These are phyloP conservation scores for Pectinophora gossypiella DNA, from an alignment of 1,140 invertebrate genomes.

Conservation along the genomic window DNA sequence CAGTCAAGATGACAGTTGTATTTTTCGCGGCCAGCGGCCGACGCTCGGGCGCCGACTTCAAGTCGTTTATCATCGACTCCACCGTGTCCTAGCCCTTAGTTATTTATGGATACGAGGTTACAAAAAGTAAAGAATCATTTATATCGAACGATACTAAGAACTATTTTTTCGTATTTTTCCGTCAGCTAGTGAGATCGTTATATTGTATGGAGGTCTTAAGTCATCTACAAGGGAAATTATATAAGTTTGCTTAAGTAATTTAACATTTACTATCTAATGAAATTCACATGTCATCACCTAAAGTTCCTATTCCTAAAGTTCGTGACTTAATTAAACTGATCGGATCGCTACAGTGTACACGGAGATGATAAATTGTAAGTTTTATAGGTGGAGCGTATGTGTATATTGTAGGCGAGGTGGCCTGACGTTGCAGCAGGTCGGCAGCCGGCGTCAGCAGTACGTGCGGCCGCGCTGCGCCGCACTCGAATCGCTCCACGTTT, in stretches of 20 bases:
- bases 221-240: too few relatives aligned
- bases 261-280: too few relatives aligned
- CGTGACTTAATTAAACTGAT: too few relatives aligned
- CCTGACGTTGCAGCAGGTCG: slow-evolving; percentile 35
- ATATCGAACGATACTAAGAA: slow-evolving; percentile 19
- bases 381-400: not conserved
- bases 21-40: slow-evolving; percentile 69
- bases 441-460: slow-evolving; percentile 59
- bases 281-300: too few relatives aligned
- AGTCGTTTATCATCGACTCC: slow-evolving; percentile 67
- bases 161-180: too few relatives aligned
- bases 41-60: slow-evolving; percentile 57
- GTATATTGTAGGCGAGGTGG: slow-evolving; percentile 22
- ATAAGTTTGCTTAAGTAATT: too few relatives aligned
- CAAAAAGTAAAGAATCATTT: slow-evolving; percentile 48
- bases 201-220: too few relatives aligned
- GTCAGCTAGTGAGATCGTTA: too few relatives aligned
- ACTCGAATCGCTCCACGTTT: slow-evolving; percentile 54
- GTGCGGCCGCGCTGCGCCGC: slow-evolving; percentile 43
- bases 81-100: slow-evolving; percentile 55
- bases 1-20: slow-evolving; percentile 72
- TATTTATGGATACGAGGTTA: slow-evolving; percentile 56
- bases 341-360: too few relatives aligned
- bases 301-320: too few relatives aligned
- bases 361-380: slow-evolving; percentile 5